These are phyloP conservation scores for Arion vulgaris DNA, from an alignment of 1,140 invertebrate genomes.

Conservation along the genomic window DNA sequence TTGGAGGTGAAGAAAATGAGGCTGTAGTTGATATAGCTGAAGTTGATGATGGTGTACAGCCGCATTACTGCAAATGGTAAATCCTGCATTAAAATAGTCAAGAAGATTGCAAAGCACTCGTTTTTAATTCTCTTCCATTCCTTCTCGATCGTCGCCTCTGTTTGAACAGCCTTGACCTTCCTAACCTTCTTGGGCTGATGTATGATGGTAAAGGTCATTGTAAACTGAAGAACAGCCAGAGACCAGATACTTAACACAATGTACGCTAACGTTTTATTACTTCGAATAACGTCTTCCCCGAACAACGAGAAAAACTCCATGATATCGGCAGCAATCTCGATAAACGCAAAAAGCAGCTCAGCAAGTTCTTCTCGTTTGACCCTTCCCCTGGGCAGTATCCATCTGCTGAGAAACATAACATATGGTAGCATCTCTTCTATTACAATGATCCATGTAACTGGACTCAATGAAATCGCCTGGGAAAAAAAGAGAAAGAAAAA, in stretches of 20 bases:
- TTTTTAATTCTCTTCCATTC: background rate
- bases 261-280: conserved; percentile 49
- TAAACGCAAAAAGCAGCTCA: conserved; percentile 85
- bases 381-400: conserved; percentile 90
- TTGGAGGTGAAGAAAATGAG: conserved; percentile 92
- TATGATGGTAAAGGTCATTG: conserved; percentile 58
- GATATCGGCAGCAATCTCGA: conserved; percentile 90
- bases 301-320: conserved; percentile 96
- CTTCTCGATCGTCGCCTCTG: background rate
- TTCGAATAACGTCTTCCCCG: conserved; percentile 64
- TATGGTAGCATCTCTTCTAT: conserved; percentile 89
- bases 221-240: conserved; percentile 85
- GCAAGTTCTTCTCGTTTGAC: conserved; percentile 91
- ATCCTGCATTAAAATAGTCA: conserved; percentile 76
- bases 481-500: background rate
- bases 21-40: conserved; percentile 89
- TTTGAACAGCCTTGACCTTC: background rate
- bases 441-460: conserved; percentile 79
- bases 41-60: conserved; percentile 85
- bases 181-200: conserved; percentile 50
- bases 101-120: conserved; percentile 21
- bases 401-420: conserved; percentile 88
- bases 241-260: conserved; percentile 73
- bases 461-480: conserved; percentile 30
- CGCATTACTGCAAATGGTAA: conserved; percentile 88